phyloP scores from a whole-genome alignment of 2,797 vertebrate species.

The Otus scops region DNA sequence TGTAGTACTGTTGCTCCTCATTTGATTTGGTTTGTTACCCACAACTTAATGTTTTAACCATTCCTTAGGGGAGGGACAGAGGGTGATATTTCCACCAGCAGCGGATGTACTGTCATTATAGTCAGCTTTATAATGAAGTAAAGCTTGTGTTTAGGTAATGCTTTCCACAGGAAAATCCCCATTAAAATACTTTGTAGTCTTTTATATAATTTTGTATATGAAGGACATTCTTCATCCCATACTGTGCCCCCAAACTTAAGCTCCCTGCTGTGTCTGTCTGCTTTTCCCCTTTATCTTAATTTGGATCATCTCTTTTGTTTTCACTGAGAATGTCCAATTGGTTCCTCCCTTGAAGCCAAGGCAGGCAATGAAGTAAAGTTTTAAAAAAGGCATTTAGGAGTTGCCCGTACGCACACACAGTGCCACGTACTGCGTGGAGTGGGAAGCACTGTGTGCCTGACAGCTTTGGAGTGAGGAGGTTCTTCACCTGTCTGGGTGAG shows the following conservation, averaged over 20 bases:
- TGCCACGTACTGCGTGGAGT: rapidly evolving
- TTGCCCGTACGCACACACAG: not conserved
- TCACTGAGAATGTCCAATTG: not conserved
- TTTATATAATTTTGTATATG: not conserved
- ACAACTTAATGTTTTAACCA: not conserved
- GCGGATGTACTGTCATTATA: not conserved
- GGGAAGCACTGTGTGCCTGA: not conserved
- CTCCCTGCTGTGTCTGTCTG: not conserved
- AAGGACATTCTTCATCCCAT: not conserved
- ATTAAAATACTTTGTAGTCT: not conserved
- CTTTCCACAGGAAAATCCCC: not conserved
- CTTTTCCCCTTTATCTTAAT: not conserved
- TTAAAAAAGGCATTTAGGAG: not conserved
- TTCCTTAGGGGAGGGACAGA: not conserved
- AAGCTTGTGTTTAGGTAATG: not conserved
- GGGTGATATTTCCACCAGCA: not conserved
- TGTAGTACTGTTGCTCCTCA: not conserved
- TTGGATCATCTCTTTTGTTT: not conserved
- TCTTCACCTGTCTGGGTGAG: not conserved
- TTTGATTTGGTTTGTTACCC: not conserved
- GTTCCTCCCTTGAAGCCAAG: not conserved
- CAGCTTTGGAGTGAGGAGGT: not conserved
- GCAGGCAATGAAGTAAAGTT: not conserved
- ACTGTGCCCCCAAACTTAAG: not conserved
- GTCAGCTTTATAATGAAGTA: not conserved